Evolutionary conservation across 1,140 invertebrate genomes (phyloP).

Genomic region (Panagrolaimus sp.): DNA sequence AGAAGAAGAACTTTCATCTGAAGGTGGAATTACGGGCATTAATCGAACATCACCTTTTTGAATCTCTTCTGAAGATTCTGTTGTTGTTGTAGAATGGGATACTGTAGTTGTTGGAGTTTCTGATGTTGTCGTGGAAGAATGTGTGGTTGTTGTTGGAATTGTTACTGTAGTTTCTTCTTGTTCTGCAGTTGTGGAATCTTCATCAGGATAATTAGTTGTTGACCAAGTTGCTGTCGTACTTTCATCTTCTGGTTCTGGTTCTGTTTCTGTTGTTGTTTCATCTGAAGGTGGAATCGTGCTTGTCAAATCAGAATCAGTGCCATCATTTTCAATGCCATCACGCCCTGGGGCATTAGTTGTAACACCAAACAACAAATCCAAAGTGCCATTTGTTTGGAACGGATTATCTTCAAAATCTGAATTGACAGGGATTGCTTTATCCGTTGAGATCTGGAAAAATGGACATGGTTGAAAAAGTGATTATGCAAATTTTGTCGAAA

Average conservation of each 20-base stretch:
- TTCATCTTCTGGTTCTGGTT: slow-evolving; percentile 1
- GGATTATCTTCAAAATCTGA: neutral
- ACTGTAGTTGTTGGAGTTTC: no score
- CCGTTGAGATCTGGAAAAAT: neutral
- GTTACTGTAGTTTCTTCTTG: no score
- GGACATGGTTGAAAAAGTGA: no score
- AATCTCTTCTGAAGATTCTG: no score
- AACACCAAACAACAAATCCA: neutral
- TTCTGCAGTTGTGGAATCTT: neutral
- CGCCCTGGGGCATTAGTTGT: no score
- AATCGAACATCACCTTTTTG: neutral
- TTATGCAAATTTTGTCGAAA: no score
- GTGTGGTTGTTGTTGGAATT: no score
- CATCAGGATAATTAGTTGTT: no score
- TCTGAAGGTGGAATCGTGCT: no score
- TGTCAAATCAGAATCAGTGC: neutral
- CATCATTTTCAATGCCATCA: no score
- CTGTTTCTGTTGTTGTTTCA: neutral
- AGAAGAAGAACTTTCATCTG: neutral
- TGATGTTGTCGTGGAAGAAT: no score
- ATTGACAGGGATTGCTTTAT: neutral
- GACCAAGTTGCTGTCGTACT: neutral
- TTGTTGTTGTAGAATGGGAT: no score
- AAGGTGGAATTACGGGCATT: neutral
- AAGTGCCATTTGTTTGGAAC: neutral